A percentile compares a stretch with the other conserved stretches of the same genome.
These are phyloP conservation scores for Coreius guichenoti DNA, from an alignment of 2,797 vertebrate genomes.

Conservation along the genomic window DNA sequence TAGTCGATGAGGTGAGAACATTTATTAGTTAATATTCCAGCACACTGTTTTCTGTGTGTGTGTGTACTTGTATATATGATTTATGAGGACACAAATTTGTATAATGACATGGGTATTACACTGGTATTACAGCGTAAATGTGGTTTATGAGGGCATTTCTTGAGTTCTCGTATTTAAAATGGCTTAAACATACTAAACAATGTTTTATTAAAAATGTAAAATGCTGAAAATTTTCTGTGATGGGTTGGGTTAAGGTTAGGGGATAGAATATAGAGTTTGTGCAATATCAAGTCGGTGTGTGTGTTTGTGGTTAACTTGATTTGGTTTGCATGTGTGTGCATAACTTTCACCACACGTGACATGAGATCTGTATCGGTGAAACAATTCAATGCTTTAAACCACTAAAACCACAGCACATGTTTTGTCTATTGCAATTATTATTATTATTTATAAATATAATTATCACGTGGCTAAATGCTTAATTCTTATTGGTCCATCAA, in stretches of 20 bases:
- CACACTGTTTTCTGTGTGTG: not conserved
- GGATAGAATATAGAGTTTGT: too few species aligned
- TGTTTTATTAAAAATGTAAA: too few species aligned
- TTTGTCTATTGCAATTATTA: not conserved
- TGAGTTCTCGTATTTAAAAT: too few species aligned
- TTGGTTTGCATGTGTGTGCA: not conserved
- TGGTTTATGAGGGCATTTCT: too few species aligned
- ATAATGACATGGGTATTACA: too few species aligned
- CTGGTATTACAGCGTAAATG: too few species aligned
- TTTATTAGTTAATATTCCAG: not conserved
- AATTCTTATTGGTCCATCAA: not conserved
- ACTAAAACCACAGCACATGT: not conserved
- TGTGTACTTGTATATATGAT: too few species aligned
- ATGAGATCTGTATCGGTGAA: not conserved
- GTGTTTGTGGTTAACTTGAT: conserved; percentile 5
- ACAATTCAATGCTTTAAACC: not conserved
- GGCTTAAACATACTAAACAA: too few species aligned
- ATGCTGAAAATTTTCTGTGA: too few species aligned
- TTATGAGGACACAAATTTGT: too few species aligned
- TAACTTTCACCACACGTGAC: not conserved
- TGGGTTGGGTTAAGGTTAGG: too few species aligned
- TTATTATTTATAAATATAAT: not conserved
- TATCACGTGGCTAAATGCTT: not conserved
- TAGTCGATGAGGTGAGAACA: conserved; percentile 85
- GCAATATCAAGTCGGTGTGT: not conserved